A percentile compares a stretch with the other conserved stretches of the same genome.
These are phyloP conservation scores for Sternotherus odoratus DNA, from an alignment of 2,797 vertebrate genomes.

Conservation along the genomic window DNA sequence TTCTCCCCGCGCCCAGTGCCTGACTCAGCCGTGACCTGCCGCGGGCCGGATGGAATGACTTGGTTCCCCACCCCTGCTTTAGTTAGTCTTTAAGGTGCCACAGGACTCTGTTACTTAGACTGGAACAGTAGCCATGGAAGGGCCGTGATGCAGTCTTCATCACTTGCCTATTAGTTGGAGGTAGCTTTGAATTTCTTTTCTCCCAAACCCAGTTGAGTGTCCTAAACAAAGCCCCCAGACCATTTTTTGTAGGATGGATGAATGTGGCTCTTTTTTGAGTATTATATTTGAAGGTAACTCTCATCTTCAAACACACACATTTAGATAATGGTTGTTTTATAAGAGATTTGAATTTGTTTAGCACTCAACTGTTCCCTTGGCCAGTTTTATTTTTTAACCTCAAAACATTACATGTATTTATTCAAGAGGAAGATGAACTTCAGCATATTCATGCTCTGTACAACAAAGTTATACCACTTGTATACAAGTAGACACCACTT, in stretches of 20 bases:
- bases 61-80: too few species aligned
- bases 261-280: neutral
- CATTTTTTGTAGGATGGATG: accelerated
- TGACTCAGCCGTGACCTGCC: too few species aligned
- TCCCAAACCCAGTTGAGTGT: neutral
- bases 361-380: neutral
- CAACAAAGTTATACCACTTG: neutral
- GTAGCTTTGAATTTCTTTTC: neutral
- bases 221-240: accelerated
- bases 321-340: neutral
- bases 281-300: neutral
- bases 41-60: too few species aligned
- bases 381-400: neutral
- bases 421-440: neutral
- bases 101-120: too few species aligned
- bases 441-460: neutral
- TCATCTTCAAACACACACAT: neutral
- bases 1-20: too few species aligned
- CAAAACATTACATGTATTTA: neutral
- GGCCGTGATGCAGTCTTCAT: neutral
- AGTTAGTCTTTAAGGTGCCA: too few species aligned
- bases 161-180: neutral
- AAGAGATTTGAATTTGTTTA: neutral
- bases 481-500: neutral
- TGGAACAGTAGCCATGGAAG: neutral